These are phyloP conservation scores for Lepilemur ruficaudatus DNA, from an alignment of 2,797 vertebrate species.

Conservation along the genomic window DNA sequence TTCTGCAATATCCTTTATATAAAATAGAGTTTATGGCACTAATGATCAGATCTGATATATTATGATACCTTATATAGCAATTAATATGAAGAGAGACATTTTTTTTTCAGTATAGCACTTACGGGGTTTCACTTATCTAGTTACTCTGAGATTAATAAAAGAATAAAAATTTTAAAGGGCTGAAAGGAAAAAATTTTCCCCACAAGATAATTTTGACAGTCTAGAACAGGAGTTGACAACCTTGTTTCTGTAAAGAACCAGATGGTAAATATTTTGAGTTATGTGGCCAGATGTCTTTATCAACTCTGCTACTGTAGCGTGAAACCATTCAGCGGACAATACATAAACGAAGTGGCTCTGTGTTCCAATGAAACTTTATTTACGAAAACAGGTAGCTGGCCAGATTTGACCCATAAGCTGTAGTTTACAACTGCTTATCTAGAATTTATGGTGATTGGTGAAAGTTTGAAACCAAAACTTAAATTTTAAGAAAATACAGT, in stretches of 20 bases:
- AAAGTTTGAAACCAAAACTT: not conserved
- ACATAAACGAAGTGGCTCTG: not conserved
- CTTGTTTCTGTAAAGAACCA: not conserved
- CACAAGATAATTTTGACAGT: not conserved
- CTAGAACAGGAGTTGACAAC: not conserved
- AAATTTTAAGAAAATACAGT: not conserved
- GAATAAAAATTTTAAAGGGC: not conserved
- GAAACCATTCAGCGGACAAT: not conserved
- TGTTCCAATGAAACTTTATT: not conserved
- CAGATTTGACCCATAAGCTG: not conserved
- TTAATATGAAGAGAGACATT: conserved; percentile 3
- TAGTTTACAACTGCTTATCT: not conserved
- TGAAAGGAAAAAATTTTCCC: not conserved
- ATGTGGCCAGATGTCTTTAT: not conserved
- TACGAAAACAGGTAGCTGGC: not conserved
- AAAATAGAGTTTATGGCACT: conserved; percentile 19
- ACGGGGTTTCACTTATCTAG: not conserved
- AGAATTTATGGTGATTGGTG: not conserved
- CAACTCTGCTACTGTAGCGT: not conserved
- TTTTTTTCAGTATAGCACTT: not conserved
- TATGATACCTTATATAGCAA: not conserved
- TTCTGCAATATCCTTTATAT: conserved; percentile 1
- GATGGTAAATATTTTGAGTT: not conserved
- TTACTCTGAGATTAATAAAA: not conserved
- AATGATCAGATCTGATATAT: not conserved